Conservation (phyloP, 2,113 vertebrate genomes). For the Vidua macroura region DNA sequence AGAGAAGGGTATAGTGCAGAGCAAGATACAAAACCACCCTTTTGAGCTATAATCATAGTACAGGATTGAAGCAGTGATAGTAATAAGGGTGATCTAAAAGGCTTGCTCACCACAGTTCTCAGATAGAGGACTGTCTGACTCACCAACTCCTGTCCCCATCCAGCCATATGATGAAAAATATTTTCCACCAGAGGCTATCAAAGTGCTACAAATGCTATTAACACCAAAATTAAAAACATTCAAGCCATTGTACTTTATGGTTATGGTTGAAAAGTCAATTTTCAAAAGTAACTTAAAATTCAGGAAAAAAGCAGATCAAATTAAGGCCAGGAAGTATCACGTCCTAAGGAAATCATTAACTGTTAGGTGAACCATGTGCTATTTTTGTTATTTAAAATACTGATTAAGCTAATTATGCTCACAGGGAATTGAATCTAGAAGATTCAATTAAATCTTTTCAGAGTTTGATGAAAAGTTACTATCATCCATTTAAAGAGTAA, state of each 20-base stretch:
- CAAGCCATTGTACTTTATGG: neutral
- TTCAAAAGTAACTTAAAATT: neutral
- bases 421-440: neutral
- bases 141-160: neutral
- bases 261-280: neutral
- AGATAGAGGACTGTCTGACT: neutral
- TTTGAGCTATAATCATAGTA: neutral
- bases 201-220: neutral
- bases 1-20: neutral
- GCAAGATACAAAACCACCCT: neutral
- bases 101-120: neutral
- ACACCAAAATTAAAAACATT: neutral
- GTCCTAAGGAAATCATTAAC: constrained; percentile 21
- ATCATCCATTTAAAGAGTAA: neutral
- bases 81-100: neutral
- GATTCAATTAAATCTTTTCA: neutral
- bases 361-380: neutral
- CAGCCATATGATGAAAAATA: neutral
- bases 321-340: neutral
- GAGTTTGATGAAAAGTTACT: neutral
- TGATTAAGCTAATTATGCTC: constrained; percentile 22
- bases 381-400: constrained; percentile 36
- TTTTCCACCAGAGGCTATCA: neutral
- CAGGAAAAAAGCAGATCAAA: neutral
- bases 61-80: neutral